These are phyloP conservation scores for Phycodurus eques DNA, from an alignment of 2,113 vertebrate species.

Conservation along the genomic window DNA sequence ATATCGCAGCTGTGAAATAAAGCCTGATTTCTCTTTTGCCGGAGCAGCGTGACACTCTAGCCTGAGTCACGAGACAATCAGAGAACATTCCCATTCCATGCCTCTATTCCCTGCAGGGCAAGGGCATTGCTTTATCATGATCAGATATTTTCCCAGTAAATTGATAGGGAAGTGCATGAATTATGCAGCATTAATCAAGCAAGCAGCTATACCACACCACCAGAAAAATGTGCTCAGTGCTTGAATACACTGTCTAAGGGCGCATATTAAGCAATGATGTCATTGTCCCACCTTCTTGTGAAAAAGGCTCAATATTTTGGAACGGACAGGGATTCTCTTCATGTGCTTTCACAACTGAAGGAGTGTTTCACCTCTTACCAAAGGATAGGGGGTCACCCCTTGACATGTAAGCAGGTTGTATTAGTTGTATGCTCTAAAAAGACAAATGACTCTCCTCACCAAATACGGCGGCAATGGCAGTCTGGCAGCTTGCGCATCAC, in stretches of 20 bases:
- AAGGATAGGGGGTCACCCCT: slow-evolving; percentile 31
- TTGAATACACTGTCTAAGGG: background rate
- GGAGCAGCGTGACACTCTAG: background rate
- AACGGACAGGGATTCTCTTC: background rate
- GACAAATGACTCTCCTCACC: slow-evolving; percentile 26
- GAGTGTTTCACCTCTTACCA: slow-evolving; percentile 34
- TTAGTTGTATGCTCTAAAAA: slow-evolving; percentile 24
- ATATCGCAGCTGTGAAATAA: background rate
- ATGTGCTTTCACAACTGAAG: slow-evolving; percentile 7
- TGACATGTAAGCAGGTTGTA: slow-evolving; percentile 40
- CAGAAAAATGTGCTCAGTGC: background rate
- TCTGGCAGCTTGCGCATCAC: slow-evolving; percentile 8
- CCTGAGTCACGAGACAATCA: background rate
- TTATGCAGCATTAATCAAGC: background rate
- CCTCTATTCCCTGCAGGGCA: background rate
- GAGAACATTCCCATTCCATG: background rate
- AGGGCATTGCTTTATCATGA: background rate
- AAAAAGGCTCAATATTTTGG: background rate
- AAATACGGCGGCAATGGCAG: background rate
- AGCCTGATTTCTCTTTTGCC: background rate
- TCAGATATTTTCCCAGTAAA: slow-evolving; percentile 4
- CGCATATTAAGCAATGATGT: background rate
- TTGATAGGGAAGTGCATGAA: background rate
- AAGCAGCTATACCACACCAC: background rate
- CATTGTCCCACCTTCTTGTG: background rate